Evolutionary conservation across 2,113 vertebrate species (phyloP), one percentile per base, ranked within the genome.

Genomic region (Porphyrio hochstetteri): DNA sequence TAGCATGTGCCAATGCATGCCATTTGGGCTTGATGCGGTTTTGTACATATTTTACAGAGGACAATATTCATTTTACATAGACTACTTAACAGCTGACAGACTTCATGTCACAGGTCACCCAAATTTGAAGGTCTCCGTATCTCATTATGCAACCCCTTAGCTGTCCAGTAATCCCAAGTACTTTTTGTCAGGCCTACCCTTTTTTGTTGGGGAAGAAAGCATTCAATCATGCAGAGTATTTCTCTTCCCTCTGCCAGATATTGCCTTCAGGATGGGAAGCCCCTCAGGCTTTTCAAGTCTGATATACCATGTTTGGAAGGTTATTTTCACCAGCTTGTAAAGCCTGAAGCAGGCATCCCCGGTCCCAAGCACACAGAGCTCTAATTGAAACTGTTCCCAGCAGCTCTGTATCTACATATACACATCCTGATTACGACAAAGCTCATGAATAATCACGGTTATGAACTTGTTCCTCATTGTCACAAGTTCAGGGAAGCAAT

Each of bases 361-460:
- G 44, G 82, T 92, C 86, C 93, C 87, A 63, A 33, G 86, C 15
- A 82, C 76, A 77, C 82, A 95, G 68, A 91, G 89, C 81, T 96
- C 69, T 95, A 95, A 97, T 86, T 95, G 96, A 97, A 96, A 94
- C 48, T 0, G 1, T 95, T 95, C 82, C 88, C 90, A 59, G 75
- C 13, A 92, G 60, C 78, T 75, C 61, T 80, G 77, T 97, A 95
- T 97, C 96, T 96, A 95, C 92, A 93, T 88, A 96, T 94, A 95
- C 96, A 97, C 86, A 95, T 83, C 81, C 95, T 97, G 96, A 97
- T 97, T 96, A 96, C 83, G 80, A 50, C 27, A 86, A 76, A 84
- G 70, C 93, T 98, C 94, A 89, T 97, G 96, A 97, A 97, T 97
- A 98, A 98, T 97, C 97, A 85, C 50, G 28, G 50, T 67, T 92